Percentiles rank a stretch among this genome's conserved stretches.
Conservation (phyloP, 2,888 invertebrate species). For the Sarcophaga rosellei region DNA sequence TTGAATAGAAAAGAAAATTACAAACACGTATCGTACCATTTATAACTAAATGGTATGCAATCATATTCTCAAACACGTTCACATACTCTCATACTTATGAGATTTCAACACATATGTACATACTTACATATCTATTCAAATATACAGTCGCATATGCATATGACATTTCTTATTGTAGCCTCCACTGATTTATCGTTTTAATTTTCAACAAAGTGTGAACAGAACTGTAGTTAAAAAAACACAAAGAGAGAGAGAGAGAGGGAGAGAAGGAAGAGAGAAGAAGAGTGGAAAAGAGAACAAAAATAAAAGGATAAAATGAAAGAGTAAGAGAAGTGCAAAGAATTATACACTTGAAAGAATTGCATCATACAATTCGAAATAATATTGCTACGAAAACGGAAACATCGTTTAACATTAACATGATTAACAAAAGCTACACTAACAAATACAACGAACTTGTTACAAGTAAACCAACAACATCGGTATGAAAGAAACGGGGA, state of each 20-base stretch:
- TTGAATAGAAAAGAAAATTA: constrained; percentile 39
- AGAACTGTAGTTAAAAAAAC: constrained; percentile 1
- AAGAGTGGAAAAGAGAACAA: not conserved
- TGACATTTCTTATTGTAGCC: constrained; percentile 22
- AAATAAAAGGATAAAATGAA: constrained; percentile 2
- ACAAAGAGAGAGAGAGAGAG: too few species aligned
- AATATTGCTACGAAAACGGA: too few species aligned
- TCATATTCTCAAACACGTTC: constrained; percentile 6
- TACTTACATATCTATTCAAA: not conserved
- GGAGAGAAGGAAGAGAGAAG: too few species aligned
- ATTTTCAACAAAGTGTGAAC: constrained; percentile 45
- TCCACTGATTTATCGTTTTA: constrained; percentile 53
- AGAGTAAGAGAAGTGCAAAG: too few species aligned
- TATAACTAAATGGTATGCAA: constrained; percentile 19
- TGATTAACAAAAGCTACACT: too few species aligned
- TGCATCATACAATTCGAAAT: too few species aligned
- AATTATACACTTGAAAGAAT: too few species aligned
- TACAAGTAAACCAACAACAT: too few species aligned
- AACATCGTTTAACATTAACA: too few species aligned
- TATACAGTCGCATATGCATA: not conserved
- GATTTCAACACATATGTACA: constrained; percentile 3
- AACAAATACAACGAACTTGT: too few species aligned
- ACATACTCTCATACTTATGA: not conserved
- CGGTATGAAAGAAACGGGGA: too few species aligned
- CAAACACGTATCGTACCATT: constrained; percentile 28